Evolutionary conservation across 2,113 vertebrate species (phyloP).

Genomic region (Notothenia coriiceps): DNA sequence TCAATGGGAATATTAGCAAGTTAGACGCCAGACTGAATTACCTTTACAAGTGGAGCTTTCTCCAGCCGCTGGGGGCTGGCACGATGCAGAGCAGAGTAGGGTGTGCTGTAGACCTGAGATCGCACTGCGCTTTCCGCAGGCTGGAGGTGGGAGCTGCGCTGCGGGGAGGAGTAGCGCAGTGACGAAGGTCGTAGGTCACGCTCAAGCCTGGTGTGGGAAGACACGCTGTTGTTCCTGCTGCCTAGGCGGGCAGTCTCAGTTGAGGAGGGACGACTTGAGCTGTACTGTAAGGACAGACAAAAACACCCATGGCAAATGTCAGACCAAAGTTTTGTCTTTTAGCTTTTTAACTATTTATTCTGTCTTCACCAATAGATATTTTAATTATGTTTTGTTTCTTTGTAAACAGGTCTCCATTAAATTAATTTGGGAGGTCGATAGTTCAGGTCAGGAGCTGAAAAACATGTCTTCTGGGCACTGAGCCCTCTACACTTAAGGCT

Average conservation of each 20-base stretch:
- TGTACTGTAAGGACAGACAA: slow-evolving; percentile 78
- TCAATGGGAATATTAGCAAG: slow-evolving; percentile 51
- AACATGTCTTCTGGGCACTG: slow-evolving; percentile 45
- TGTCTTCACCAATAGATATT: background rate
- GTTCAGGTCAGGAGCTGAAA: slow-evolving; percentile 35
- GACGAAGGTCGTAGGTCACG: slow-evolving; percentile 71
- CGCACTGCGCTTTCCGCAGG: slow-evolving; percentile 40
- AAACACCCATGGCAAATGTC: slow-evolving; percentile 28
- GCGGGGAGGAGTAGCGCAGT: slow-evolving; percentile 78
- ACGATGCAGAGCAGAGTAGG: slow-evolving; percentile 70
- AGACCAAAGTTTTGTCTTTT: slow-evolving; percentile 16
- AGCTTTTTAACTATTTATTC: background rate
- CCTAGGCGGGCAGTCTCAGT: slow-evolving; percentile 76
- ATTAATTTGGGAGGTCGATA: slow-evolving; percentile 27
- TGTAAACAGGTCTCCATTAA: slow-evolving; percentile 6
- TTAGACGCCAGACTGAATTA: slow-evolving; percentile 64
- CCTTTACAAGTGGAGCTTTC: slow-evolving; percentile 82
- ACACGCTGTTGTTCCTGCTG: slow-evolving; percentile 83
- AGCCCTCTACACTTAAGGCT: slow-evolving; percentile 48
- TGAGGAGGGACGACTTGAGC: slow-evolving; percentile 81
- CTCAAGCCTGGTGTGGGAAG: slow-evolving; percentile 78
- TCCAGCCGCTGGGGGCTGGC: slow-evolving; percentile 60
- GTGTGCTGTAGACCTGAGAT: slow-evolving; percentile 86
- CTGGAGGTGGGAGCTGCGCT: slow-evolving; percentile 73
- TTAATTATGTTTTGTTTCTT: background rate